A percentile compares a stretch with the other conserved stretches of the same genome.
phyloP scores from a whole-genome alignment of 2,113 vertebrate species.

The Centrocercus urophasianus region DNA sequence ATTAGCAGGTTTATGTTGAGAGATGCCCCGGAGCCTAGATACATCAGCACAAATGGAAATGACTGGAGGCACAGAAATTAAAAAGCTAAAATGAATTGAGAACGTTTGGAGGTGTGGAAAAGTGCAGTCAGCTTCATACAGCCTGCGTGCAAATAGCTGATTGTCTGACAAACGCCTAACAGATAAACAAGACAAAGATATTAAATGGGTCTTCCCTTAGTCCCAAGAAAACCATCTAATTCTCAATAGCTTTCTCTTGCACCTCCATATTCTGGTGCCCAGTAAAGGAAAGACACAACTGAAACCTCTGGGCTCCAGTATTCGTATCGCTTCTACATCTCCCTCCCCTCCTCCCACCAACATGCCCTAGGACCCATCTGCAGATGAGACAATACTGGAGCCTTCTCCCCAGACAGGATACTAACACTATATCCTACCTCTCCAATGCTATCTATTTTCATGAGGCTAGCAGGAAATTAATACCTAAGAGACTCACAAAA shows the following conservation, averaged over 20 bases:
- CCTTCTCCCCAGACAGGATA: neutral
- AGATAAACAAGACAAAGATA: neutral
- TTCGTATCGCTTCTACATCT: neutral
- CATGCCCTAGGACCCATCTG: fast-evolving
- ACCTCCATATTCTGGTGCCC: neutral
- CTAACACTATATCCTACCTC: neutral
- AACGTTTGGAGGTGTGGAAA: neutral
- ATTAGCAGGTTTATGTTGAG: neutral
- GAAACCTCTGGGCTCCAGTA: neutral
- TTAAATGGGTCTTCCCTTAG: neutral
- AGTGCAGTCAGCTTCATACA: neutral
- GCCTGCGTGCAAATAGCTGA: neutral
- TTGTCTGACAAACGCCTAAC: neutral
- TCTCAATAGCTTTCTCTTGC: neutral
- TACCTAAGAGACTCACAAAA: neutral
- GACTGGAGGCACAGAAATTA: neutral
- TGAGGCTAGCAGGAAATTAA: neutral
- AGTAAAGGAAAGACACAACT: neutral
- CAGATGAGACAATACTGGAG: neutral
- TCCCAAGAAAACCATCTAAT: neutral
- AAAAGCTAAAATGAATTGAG: neutral
- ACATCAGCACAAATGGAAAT: neutral
- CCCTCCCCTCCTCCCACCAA: neutral
- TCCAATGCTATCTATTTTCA: neutral
- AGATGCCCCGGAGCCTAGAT: neutral